A percentile compares a stretch with the other conserved stretches of the same genome.
These are phyloP conservation scores for Drosophila lowei DNA, from an alignment of 1,140 invertebrate species.

Conservation along the genomic window DNA sequence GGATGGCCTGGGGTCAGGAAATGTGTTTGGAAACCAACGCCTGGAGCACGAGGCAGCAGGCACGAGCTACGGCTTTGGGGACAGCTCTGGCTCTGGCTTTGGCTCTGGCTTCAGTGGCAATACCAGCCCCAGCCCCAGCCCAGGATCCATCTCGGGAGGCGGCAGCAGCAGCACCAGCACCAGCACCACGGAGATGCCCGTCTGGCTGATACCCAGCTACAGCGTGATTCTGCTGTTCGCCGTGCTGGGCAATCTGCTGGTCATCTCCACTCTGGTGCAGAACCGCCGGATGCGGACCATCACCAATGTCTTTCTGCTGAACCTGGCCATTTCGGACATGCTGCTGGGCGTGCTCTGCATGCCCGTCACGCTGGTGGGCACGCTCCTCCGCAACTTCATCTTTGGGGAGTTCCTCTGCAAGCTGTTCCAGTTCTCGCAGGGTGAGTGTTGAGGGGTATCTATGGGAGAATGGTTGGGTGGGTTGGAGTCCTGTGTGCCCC, in stretches of 20 bases:
- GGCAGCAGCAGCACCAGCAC: conserved; percentile 65
- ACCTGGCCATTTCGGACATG: conserved; percentile 92
- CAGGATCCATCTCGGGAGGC: not conserved
- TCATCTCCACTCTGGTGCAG: conserved; percentile 90
- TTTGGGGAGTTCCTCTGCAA: conserved; percentile 93
- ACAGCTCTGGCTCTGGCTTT: not conserved
- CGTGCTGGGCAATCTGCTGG: conserved; percentile 91
- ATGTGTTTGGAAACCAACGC: not conserved
- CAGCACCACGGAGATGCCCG: conserved; percentile 61
- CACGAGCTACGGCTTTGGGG: too few relatives aligned
- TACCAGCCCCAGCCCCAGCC: not conserved
- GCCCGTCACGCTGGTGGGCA: conserved; percentile 93
- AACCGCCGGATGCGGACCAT: conserved; percentile 94
- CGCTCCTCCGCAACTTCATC: conserved; percentile 91
- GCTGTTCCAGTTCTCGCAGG: conserved; percentile 93
- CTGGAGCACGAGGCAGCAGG: not conserved
- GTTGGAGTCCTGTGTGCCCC: too few relatives aligned
- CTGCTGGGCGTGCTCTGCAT: conserved; percentile 93
- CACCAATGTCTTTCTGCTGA: conserved; percentile 94
- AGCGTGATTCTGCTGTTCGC: conserved; percentile 90
- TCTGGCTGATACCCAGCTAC: conserved; percentile 87
- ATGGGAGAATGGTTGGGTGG: too few relatives aligned
- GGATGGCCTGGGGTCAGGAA: not conserved
- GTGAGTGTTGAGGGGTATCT: conserved; percentile 84
- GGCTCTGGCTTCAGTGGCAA: not conserved